Percentiles rank a stretch among this genome's conserved stretches.
These are phyloP conservation scores for Etia nguti DNA, from an alignment of 2,113 vertebrate species.

Conservation along the genomic window DNA sequence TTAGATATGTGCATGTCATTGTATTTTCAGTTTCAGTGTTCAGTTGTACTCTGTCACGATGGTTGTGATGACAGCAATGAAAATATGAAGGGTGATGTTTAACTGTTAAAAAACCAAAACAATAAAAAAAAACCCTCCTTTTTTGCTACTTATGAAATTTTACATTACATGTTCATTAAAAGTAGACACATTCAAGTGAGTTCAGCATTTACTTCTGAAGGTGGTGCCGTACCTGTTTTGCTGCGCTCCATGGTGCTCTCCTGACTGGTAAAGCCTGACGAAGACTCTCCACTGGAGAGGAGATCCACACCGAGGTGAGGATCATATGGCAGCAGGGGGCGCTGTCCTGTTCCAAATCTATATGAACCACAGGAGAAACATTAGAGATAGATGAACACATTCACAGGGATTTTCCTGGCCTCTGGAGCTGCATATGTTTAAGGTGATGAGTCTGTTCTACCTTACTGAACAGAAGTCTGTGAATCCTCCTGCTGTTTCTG, in stretches of 20 bases:
- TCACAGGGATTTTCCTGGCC: neutral
- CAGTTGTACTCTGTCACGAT: neutral
- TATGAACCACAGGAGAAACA: neutral
- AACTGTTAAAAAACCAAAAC: neutral
- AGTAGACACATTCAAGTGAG: neutral
- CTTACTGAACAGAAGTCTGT: neutral
- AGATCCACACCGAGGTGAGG: constrained; percentile 75
- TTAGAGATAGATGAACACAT: neutral
- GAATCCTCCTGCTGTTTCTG: neutral
- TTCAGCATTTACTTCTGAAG: neutral
- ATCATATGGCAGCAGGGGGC: constrained; percentile 74
- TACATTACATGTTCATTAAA: neutral
- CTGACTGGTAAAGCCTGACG: constrained; percentile 83
- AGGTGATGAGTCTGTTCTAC: neutral
- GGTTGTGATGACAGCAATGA: neutral
- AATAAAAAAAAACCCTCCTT: neutral
- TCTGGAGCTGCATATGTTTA: neutral
- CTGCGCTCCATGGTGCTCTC: constrained; percentile 86
- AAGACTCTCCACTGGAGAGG: constrained; percentile 82
- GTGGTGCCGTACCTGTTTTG: constrained; percentile 76
- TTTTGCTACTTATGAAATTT: neutral
- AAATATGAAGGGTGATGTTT: neutral
- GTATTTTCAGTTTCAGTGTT: neutral
- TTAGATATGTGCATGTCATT: neutral
- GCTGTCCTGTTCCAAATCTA: constrained; percentile 75